Conservation (phyloP, 2,888 invertebrate genomes). For the Miltochrista miniata region DNA sequence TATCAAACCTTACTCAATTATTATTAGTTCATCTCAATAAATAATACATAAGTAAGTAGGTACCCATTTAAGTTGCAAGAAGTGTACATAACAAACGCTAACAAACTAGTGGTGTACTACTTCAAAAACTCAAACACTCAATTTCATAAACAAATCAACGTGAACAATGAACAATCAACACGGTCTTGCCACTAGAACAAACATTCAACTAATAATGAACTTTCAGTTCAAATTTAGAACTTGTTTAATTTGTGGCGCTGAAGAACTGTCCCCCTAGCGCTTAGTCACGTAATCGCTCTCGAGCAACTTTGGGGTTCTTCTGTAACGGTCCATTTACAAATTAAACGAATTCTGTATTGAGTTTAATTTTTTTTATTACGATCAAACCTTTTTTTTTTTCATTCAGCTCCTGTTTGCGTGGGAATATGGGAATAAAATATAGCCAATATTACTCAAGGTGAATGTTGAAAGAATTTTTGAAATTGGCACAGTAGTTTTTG, state of each 20-base stretch:
- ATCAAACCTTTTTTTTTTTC: too few species aligned
- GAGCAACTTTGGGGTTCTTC: slow-evolving; percentile 45
- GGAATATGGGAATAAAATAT: too few species aligned
- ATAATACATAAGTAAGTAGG: too few species aligned
- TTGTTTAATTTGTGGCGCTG: slow-evolving; percentile 80
- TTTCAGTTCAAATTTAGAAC: slow-evolving; percentile 62
- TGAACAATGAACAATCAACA: slow-evolving; percentile 12
- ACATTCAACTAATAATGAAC: slow-evolving; percentile 65
- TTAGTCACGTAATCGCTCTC: slow-evolving; percentile 80
- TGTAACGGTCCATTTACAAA: not conserved
- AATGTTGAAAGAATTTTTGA: too few species aligned
- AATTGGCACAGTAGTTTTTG: too few species aligned
- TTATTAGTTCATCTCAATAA: too few species aligned
- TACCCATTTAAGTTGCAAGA: not conserved
- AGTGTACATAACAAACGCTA: not conserved
- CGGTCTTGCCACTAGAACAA: slow-evolving; percentile 6
- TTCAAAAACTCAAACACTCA: slow-evolving; percentile 5
- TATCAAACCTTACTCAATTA: too few species aligned
- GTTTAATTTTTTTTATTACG: too few species aligned
- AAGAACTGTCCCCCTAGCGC: slow-evolving; percentile 55
- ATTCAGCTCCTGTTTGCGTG: too few species aligned
- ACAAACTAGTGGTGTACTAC: not conserved
- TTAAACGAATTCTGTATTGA: too few species aligned
- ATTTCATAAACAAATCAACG: slow-evolving; percentile 12
- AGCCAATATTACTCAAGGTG: too few species aligned